Evolutionary conservation across 2,113 vertebrate genomes (phyloP), one percentile per base, ranked within the genome.

Genomic region (Neodon shergylaensis): DNA sequence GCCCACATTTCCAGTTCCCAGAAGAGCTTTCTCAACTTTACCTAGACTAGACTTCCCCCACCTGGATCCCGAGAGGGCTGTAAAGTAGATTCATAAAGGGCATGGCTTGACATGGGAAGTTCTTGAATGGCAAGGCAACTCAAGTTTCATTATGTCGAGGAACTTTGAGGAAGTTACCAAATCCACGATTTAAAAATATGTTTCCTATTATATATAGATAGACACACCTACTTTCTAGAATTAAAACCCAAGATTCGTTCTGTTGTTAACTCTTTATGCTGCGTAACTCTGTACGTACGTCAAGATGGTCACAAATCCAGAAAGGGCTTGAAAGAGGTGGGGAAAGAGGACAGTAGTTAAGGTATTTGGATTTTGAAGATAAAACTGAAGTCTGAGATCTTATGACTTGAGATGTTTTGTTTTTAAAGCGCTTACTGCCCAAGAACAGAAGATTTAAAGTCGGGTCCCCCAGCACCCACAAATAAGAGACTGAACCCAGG

Each of bases 81-180:
- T 31, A 70, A 7, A 49, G 81, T 65, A 72, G 33, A 70, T 89
- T 97, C 93, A 93, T 91, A 70, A 95, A 94, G 94, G 78, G 44
- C 85, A 8, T 44, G 79, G 91, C 19, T 70, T 47, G 10, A 21
- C 14, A 85, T 70, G 91, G 68, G 88, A 96, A 96, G 88, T 95
- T 95, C 44, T 72, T 96, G 73, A 95, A 90, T 77, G 91, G 93
- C 68, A 65, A 92, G 28, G 54, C 63, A 85, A 61, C 5, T 82
- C 3, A 94, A 88, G 86, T 97, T 96, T 97, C 97, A 95, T 88
- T 96, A 96, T 94, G 74, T 96, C 88, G 68, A 97, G 95, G 96
- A 97, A 97, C 92, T 96, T 86, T 96, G 94, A 96, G 97, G 95
- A 98, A 97, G 93, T 97, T 31, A 94, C 85, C 88, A 81, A 94